Evolutionary conservation across 2,113 vertebrate genomes (phyloP), one percentile per base, ranked within the genome.

Genomic region (Misgurnus anguillicaudatus): DNA sequence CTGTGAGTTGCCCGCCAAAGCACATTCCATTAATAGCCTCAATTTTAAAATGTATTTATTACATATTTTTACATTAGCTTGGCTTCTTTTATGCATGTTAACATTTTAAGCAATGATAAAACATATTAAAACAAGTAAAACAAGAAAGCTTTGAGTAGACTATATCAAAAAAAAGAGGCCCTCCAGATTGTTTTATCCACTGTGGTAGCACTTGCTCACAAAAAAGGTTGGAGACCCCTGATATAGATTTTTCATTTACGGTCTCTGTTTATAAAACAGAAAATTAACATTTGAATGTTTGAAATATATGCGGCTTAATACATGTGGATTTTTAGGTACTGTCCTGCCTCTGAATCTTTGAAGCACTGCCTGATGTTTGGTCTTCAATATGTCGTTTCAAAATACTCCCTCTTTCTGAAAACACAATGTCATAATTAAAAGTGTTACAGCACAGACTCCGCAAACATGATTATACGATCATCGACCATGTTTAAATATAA

Each of bases 361-460:
- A 89, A 51, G 81, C 71, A 69, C 72, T 86, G 38, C 82, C 66
- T 3, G 79, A 85, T 1, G 82, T 76, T 6, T 75, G 64, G 45
- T 91, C 89, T 61, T 92, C 89, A 8, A 17, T 87, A 82, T 86
- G 90, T 0, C 93, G 87, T 64, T 94, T 94, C 6, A 85, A 84
- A 13, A 73, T 55, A 41, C 47, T 83, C 19, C 73, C 72, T 66
- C 76, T 64, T 5, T 16, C 83, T 84, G 19, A 16, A 51, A 9
- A 78, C 42, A 79, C 55, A 31, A 17, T 9, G 42, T 17, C n/a
- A 19, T 5, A 14, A 8, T 19, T 14, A 41, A 21, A 38, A 11
- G 6, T 14, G n/a, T 39, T 19, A 5, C 21, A 48, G 21, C 6
- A 24, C 39, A 61, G 62, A 73, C 9, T 63, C 6, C 61, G 13